A percentile compares a stretch with the other conserved stretches of the same genome.
phyloP scores from a whole-genome alignment of 2,113 vertebrate genomes.

The Plectropomus leopardus region DNA sequence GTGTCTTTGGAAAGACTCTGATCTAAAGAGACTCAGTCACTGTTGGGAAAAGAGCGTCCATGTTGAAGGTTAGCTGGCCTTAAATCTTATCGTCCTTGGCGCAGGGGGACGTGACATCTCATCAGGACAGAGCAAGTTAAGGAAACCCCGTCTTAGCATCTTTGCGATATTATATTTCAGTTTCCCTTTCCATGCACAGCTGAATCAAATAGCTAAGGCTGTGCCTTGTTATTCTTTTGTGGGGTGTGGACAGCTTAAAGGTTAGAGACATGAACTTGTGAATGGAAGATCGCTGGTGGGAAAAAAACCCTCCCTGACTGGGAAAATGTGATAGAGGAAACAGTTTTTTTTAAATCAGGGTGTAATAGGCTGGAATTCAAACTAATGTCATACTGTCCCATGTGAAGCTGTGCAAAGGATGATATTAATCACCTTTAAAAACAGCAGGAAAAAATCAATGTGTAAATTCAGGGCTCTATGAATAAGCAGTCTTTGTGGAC shows the following conservation, averaged over 20 bases:
- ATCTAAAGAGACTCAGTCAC: neutral
- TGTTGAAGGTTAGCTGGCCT: neutral
- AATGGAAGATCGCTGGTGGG: slow-evolving; percentile 36
- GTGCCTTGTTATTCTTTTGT: slow-evolving; percentile 43
- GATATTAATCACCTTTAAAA: neutral
- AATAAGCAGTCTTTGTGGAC: too few species aligned
- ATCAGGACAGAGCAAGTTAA: slow-evolving; percentile 19
- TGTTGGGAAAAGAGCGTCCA: slow-evolving; percentile 17
- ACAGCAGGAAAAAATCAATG: neutral
- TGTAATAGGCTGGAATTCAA: slow-evolving; percentile 12
- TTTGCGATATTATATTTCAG: slow-evolving; percentile 46
- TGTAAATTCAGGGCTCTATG: too few species aligned
- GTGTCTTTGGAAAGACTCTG: neutral
- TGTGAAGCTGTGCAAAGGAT: too few species aligned
- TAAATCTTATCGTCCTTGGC: neutral
- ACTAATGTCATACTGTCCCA: neutral
- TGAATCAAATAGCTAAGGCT: neutral
- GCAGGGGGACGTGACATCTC: neutral
- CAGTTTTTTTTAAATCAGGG: slow-evolving; percentile 22
- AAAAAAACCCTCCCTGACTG: slow-evolving; percentile 32
- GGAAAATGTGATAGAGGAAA: slow-evolving; percentile 46
- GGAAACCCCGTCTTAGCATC: slow-evolving; percentile 34
- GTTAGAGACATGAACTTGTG: slow-evolving; percentile 38
- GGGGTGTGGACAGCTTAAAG: slow-evolving; percentile 49
- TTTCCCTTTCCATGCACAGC: slow-evolving; percentile 49